phyloP scores from a whole-genome alignment of 2,888 invertebrate species.

The Nephrotoma flavescens region DNA sequence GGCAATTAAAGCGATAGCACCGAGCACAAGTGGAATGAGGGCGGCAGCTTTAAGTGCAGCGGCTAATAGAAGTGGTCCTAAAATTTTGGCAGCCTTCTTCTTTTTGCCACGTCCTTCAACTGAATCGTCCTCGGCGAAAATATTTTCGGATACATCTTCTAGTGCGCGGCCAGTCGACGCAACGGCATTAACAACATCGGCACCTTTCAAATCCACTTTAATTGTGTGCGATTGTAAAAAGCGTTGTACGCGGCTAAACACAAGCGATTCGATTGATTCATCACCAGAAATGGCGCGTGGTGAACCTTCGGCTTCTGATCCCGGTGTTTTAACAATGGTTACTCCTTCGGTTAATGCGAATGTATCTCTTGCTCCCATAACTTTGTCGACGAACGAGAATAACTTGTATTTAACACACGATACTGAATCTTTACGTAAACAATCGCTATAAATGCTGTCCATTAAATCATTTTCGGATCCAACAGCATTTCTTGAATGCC shows the following conservation, averaged over 20 bases:
- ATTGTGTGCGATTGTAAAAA: slow-evolving; percentile 70
- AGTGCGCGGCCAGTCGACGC: slow-evolving; percentile 66
- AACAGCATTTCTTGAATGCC: slow-evolving; percentile 40
- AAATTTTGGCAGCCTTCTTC: slow-evolving; percentile 63
- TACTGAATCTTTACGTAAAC: slow-evolving; percentile 67
- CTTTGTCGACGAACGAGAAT: slow-evolving; percentile 74
- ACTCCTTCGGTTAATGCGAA: slow-evolving; percentile 70
- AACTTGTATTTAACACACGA: slow-evolving; percentile 77
- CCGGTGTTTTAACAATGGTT: slow-evolving; percentile 62
- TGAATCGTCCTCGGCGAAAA: slow-evolving; percentile 44
- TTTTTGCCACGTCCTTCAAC: slow-evolving; percentile 69
- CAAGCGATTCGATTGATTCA: slow-evolving; percentile 46
- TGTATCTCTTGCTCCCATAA: slow-evolving; percentile 64
- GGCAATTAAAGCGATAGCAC: slow-evolving; percentile 70
- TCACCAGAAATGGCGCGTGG: slow-evolving; percentile 56
- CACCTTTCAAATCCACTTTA: slow-evolving; percentile 71
- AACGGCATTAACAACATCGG: slow-evolving; percentile 67
- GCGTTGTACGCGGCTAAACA: slow-evolving; percentile 52
- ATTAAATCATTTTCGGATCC: slow-evolving; percentile 65
- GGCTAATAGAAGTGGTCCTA: slow-evolving; percentile 61
- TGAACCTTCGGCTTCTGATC: slow-evolving; percentile 55
- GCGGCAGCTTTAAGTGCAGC: slow-evolving; percentile 67
- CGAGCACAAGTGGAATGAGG: slow-evolving; percentile 60
- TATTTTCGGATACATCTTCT: slow-evolving; percentile 52
- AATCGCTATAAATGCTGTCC: slow-evolving; percentile 61